Percentiles rank a stretch among this genome's conserved stretches.
These are phyloP conservation scores for Sphaerophoria rueppellii DNA, from an alignment of 2,888 invertebrate species.

Conservation along the genomic window DNA sequence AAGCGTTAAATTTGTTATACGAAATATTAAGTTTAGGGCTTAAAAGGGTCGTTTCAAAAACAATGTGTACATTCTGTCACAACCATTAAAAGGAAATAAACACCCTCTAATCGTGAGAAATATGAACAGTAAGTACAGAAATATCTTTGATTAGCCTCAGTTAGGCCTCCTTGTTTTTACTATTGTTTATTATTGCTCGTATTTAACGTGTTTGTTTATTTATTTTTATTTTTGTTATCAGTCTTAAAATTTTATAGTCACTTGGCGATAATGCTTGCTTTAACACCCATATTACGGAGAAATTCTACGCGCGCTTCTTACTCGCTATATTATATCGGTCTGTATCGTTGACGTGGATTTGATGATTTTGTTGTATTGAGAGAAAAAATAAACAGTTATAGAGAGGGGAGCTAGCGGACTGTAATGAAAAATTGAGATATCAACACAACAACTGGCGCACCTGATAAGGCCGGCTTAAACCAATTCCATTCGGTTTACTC, in stretches of 20 bases:
- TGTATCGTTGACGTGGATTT: slow-evolving; percentile 30
- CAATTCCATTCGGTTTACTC: slow-evolving; percentile 56
- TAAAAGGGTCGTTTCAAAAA: too few relatives aligned
- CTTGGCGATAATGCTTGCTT: slow-evolving; percentile 31
- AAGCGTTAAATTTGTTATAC: too few relatives aligned
- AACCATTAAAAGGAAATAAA: slow-evolving; percentile 13
- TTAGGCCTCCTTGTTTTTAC: slow-evolving; percentile 8
- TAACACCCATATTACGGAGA: slow-evolving; percentile 2
- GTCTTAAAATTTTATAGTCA: slow-evolving; percentile 1
- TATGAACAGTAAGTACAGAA: not conserved
- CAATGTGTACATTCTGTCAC: too few relatives aligned
- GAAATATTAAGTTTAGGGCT: too few relatives aligned
- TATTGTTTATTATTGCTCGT: slow-evolving; percentile 1
- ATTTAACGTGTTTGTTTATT: not conserved
- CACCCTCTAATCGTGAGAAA: not conserved
- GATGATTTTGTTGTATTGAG: not conserved
- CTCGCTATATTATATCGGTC: too few relatives aligned
- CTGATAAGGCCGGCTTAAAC: slow-evolving; percentile 63
- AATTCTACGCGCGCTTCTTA: slow-evolving; percentile 35
- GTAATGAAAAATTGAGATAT: too few relatives aligned
- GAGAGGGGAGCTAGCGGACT: not conserved
- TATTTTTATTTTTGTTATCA: slow-evolving; percentile 36
- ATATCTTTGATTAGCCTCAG: slow-evolving; percentile 2
- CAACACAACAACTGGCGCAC: not conserved
- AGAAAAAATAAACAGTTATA: not conserved